These are phyloP conservation scores for Rhynchotus rufescens DNA, from an alignment of 2,797 vertebrate species.

Conservation along the genomic window DNA sequence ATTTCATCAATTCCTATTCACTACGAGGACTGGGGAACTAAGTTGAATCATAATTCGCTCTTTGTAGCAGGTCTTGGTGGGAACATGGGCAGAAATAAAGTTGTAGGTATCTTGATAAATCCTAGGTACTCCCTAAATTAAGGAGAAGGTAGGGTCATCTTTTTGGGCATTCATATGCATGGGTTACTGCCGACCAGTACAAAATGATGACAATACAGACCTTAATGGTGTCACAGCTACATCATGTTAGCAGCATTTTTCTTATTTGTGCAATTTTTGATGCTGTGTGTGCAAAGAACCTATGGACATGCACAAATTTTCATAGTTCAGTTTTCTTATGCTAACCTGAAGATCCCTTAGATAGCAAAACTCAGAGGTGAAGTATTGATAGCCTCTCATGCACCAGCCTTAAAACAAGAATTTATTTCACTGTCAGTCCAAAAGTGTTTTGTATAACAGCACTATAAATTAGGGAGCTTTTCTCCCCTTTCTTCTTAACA, in stretches of 20 bases:
- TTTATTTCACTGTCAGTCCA: background rate
- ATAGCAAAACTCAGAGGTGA: background rate
- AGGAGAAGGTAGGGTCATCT: background rate
- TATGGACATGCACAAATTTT: background rate
- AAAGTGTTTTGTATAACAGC: background rate
- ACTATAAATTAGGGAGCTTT: background rate
- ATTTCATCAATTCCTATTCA: background rate
- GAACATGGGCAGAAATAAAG: background rate
- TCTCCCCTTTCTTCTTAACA: background rate
- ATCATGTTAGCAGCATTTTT: background rate
- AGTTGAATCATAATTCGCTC: background rate
- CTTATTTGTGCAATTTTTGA: background rate
- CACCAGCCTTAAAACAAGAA: background rate
- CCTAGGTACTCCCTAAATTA: background rate
- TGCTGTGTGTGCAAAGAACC: background rate
- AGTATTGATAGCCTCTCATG: background rate
- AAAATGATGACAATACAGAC: background rate
- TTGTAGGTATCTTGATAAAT: background rate
- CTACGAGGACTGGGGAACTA: background rate
- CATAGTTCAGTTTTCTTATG: background rate
- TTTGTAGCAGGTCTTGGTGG: background rate
- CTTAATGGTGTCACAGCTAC: background rate
- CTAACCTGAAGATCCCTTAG: slow-evolving; percentile 1
- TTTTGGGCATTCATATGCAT: background rate
- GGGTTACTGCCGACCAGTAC: background rate